These are phyloP conservation scores for Trachymyrmex septentrionalis DNA, from an alignment of 1,140 invertebrate species.

Conservation along the genomic window DNA sequence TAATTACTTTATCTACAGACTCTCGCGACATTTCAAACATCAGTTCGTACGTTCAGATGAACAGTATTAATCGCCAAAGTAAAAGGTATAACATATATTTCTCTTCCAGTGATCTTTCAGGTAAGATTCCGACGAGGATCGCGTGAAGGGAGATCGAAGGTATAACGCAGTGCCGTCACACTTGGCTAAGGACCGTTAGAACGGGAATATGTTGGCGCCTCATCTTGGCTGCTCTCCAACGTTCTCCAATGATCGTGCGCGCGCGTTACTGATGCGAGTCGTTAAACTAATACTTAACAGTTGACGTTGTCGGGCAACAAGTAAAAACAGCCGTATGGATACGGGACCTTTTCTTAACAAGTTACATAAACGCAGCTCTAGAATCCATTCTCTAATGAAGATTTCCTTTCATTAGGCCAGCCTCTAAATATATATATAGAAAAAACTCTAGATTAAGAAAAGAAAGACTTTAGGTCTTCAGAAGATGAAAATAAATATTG, in stretches of 20 bases:
- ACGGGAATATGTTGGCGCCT: slow-evolving; percentile 81
- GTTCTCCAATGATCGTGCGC: slow-evolving; percentile 60
- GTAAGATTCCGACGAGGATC: slow-evolving; percentile 3
- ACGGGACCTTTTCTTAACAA: slow-evolving; percentile 7
- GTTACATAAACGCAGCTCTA: not conserved
- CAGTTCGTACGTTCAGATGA: not conserved
- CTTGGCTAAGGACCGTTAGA: slow-evolving; percentile 78
- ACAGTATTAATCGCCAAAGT: not conserved
- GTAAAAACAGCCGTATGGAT: not conserved
- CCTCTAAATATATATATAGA: too few species aligned
- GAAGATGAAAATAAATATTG: too few species aligned
- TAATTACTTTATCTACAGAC: too few species aligned
- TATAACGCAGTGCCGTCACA: slow-evolving; percentile 17
- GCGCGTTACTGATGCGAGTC: slow-evolving; percentile 66
- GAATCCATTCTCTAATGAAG: not conserved
- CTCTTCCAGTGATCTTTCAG: slow-evolving; percentile 4
- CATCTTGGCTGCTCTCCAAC: slow-evolving; percentile 76
- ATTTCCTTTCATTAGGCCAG: not conserved
- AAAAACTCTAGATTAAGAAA: too few species aligned
- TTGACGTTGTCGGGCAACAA: not conserved
- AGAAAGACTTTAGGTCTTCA: too few species aligned
- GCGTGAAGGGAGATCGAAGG: slow-evolving; percentile 5
- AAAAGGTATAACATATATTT: not conserved
- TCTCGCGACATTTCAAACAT: too few species aligned
- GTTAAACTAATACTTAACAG: slow-evolving; percentile 51